Conservation (phyloP, 2,888 invertebrate species). For the Noctua comes region DNA sequence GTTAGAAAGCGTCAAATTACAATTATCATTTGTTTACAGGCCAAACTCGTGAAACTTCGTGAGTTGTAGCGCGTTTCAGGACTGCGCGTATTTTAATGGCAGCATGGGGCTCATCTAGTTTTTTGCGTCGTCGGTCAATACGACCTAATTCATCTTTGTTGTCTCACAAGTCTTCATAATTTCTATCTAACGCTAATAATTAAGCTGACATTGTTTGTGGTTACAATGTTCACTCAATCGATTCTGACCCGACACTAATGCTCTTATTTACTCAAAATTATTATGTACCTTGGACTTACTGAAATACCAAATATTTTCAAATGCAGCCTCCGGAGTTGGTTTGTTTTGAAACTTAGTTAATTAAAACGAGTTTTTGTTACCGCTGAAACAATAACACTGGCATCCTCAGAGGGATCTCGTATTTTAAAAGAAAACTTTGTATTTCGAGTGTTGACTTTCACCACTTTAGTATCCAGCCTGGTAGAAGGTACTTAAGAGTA, state of each 20-base stretch:
- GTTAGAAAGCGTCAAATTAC: constrained; percentile 78
- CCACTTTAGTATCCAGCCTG: constrained; percentile 43
- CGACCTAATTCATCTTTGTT: constrained; percentile 31
- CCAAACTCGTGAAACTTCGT: constrained; percentile 64
- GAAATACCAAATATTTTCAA: constrained; percentile 67
- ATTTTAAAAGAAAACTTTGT: constrained; percentile 64
- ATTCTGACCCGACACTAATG: background rate
- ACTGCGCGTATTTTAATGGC: constrained; percentile 69
- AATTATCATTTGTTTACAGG: constrained; percentile 82
- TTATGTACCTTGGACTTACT: constrained; percentile 55
- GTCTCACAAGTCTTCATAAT: constrained; percentile 26
- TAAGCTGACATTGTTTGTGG: constrained; percentile 23
- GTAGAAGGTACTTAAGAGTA: constrained; percentile 60
- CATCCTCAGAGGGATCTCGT: constrained; percentile 61
- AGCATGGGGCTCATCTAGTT: constrained; percentile 51
- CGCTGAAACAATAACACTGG: constrained; percentile 71
- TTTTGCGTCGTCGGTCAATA: constrained; percentile 31
- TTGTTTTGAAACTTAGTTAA: constrained; percentile 80
- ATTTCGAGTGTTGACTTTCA: constrained; percentile 61
- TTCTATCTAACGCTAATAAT: constrained; percentile 10
- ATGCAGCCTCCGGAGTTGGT: constrained; percentile 67
- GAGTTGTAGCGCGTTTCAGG: constrained; percentile 66
- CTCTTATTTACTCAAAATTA: constrained; percentile 27
- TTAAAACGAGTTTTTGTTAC: constrained; percentile 80
- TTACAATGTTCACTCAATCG: constrained; percentile 7